phyloP scores from a whole-genome alignment of 2,113 vertebrate genomes.

The Ceratotherium simum region DNA sequence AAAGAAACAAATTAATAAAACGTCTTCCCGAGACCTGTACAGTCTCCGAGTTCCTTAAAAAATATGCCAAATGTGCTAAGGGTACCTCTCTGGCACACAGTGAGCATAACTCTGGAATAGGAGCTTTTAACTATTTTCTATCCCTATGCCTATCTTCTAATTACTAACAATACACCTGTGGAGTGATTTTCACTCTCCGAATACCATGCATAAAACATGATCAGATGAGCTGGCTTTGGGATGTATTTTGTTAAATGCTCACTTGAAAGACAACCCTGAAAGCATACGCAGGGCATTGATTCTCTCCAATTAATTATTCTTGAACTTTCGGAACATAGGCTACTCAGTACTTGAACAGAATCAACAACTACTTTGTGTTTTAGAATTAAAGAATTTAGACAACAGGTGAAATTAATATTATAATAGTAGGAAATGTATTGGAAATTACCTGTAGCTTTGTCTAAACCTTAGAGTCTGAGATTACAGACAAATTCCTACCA shows the following conservation, averaged over 20 bases:
- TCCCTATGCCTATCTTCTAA: not conserved
- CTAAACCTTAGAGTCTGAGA: slow-evolving; percentile 51
- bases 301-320: not conserved
- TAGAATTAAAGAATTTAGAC: slow-evolving; percentile 10
- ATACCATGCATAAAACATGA: not conserved
- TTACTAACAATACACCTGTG: not conserved
- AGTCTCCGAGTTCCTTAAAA: not conserved
- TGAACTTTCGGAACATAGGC: not conserved
- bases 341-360: slow-evolving; percentile 29
- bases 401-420: slow-evolving; percentile 53
- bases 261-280: slow-evolving; percentile 22
- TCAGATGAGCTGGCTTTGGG: not conserved
- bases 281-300: not conserved
- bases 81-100: not conserved
- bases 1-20: not conserved
- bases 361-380: slow-evolving; percentile 4
- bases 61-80: not conserved
- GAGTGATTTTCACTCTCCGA: slow-evolving; percentile 41
- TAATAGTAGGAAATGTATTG: slow-evolving; percentile 12
- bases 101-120: not conserved
- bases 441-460: slow-evolving; percentile 28
- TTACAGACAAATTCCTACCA: not conserved
- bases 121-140: not conserved
- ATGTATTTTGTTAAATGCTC: slow-evolving; percentile 31
- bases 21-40: not conserved